A percentile compares a stretch with the other conserved stretches of the same genome.
These are phyloP conservation scores for Volucella zonaria DNA, from an alignment of 2,888 invertebrate genomes.

Conservation along the genomic window DNA sequence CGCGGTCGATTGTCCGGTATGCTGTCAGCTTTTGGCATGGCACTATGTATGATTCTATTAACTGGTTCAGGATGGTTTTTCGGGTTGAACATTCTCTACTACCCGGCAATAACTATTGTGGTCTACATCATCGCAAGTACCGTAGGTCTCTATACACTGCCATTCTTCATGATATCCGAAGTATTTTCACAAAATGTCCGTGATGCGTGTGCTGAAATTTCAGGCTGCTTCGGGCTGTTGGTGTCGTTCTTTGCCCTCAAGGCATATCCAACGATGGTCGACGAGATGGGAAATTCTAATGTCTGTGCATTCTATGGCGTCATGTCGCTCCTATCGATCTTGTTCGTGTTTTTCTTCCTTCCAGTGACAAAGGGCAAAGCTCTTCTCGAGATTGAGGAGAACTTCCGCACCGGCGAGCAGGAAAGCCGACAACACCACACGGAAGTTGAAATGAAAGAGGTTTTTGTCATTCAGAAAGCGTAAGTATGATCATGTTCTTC, in stretches of 20 bases:
- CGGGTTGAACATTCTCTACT: constrained; percentile 76
- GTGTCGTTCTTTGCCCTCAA: constrained; percentile 88
- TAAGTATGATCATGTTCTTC: background rate
- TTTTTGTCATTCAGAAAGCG: constrained; percentile 75
- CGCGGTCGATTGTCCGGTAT: constrained; percentile 87
- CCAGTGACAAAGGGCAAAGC: constrained; percentile 89
- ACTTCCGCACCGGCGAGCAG: constrained; percentile 77
- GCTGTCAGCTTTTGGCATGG: constrained; percentile 86
- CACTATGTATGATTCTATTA: constrained; percentile 85
- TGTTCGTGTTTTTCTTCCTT: constrained; percentile 85
- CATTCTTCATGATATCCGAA: constrained; percentile 90
- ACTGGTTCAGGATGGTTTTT: constrained; percentile 83
- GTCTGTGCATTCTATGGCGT: constrained; percentile 87
- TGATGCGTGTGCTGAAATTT: constrained; percentile 87
- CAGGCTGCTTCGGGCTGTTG: constrained; percentile 86
- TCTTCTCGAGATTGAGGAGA: constrained; percentile 87
- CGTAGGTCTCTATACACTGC: constrained; percentile 85
- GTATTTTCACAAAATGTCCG: constrained; percentile 86
- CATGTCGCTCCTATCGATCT: constrained; percentile 85
- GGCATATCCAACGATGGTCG: constrained; percentile 86
- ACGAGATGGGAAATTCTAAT: constrained; percentile 84
- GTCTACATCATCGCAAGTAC: constrained; percentile 83
- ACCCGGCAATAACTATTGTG: constrained; percentile 79
- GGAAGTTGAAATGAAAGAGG: constrained; percentile 77
- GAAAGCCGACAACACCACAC: constrained; percentile 69